These are phyloP conservation scores for Acanthaster planci DNA, from an alignment of 35 echinoderm and acorn worm genomes.

Conservation along the genomic window DNA sequence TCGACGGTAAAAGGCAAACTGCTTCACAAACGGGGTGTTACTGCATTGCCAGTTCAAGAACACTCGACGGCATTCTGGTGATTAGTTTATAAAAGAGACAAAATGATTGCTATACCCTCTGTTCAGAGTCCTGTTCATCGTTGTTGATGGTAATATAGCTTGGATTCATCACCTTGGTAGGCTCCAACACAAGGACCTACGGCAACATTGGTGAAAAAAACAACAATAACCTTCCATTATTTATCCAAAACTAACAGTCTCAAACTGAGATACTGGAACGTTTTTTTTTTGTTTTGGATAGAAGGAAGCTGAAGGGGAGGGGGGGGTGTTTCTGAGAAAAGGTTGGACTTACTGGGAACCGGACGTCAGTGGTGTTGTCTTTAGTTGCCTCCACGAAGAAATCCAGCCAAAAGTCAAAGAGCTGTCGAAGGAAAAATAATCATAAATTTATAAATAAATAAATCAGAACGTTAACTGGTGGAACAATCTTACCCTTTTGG, in stretches of 20 bases:
- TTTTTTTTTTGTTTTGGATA: background rate
- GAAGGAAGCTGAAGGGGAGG: background rate
- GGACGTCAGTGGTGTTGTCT: conserved; percentile 64
- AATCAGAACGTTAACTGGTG: background rate
- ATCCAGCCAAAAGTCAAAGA: conserved; percentile 95
- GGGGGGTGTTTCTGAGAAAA: background rate
- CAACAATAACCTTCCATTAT: background rate
- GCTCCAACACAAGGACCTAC: conserved; percentile 73
- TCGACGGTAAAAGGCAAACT: too few species aligned
- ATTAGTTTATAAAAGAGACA: background rate
- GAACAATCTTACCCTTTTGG: too few species aligned
- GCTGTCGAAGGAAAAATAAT: conserved; percentile 22
- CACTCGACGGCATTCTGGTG: too few species aligned
- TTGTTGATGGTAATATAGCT: conserved; percentile 91
- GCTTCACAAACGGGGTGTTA: too few species aligned
- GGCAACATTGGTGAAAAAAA: background rate
- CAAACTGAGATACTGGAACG: background rate
- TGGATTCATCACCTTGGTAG: conserved; percentile 79
- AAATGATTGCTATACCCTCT: conserved; percentile 3
- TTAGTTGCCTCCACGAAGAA: conserved; percentile 98
- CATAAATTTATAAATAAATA: background rate
- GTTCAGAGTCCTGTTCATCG: conserved; percentile 59
- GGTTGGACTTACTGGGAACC: conserved; percentile 76
- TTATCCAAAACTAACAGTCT: background rate
- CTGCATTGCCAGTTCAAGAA: too few species aligned